These are phyloP conservation scores for Grapholita molesta DNA, from an alignment of 1,140 invertebrate species.

Conservation along the genomic window DNA sequence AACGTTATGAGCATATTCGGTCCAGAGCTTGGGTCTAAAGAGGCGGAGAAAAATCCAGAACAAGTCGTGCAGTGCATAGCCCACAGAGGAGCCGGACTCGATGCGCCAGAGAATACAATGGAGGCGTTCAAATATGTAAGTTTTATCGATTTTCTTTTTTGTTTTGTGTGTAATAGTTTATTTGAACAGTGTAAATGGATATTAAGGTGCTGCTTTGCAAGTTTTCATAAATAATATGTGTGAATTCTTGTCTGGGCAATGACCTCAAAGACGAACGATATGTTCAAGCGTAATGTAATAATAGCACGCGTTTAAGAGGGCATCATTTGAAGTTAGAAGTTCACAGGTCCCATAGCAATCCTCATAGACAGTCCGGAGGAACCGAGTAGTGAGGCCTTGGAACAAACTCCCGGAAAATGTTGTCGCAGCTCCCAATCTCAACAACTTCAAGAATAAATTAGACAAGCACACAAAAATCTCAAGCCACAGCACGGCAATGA, in stretches of 20 bases:
- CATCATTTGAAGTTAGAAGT: too few relatives aligned
- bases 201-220: neutral
- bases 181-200: neutral
- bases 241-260: constrained; percentile 4
- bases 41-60: constrained; percentile 43
- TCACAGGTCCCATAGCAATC: too few relatives aligned
- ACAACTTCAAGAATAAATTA: too few relatives aligned
- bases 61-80: constrained; percentile 76
- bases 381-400: too few relatives aligned
- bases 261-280: too few relatives aligned
- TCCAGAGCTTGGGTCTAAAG: constrained; percentile 49
- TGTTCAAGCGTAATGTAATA: too few relatives aligned
- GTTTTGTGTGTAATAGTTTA: neutral
- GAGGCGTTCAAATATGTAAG: constrained; percentile 84
- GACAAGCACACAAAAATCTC: too few relatives aligned
- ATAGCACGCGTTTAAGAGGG: too few relatives aligned
- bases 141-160: constrained; percentile 28
- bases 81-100: constrained; percentile 83
- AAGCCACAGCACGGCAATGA: too few relatives aligned
- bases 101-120: constrained; percentile 87
- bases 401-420: too few relatives aligned
- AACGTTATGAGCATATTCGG: constrained; percentile 61
- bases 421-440: too few relatives aligned
- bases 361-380: too few relatives aligned
- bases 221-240: neutral